phyloP scores from a whole-genome alignment of 2,113 vertebrate species.

The Crotalus tigris region DNA sequence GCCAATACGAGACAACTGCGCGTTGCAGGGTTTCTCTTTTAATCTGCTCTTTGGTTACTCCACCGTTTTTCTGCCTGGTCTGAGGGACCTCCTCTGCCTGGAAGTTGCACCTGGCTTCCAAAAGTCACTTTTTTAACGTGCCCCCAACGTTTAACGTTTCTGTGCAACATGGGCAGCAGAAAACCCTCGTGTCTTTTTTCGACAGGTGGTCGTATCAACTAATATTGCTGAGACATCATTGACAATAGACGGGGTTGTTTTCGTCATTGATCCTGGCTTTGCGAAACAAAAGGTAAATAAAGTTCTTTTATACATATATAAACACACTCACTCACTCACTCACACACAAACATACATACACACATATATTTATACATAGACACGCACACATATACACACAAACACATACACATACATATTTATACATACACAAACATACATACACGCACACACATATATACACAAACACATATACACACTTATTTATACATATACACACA shows the following conservation, averaged over 20 bases:
- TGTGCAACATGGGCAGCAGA: background rate
- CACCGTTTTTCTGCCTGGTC: background rate
- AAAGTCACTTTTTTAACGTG: background rate
- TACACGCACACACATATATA: too few species aligned
- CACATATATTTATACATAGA: too few species aligned
- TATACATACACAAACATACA: too few species aligned
- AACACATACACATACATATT: too few species aligned
- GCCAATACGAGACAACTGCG: background rate
- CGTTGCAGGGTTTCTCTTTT: background rate
- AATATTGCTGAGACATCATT: slow-evolving; percentile 97
- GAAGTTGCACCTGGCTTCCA: background rate
- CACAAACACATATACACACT: too few species aligned
- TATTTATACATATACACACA: too few species aligned
- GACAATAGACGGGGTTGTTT: slow-evolving; percentile 95
- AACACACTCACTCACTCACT: too few species aligned
- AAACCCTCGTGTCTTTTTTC: slow-evolving; percentile 22
- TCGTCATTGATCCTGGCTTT: slow-evolving; percentile 98
- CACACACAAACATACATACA: too few species aligned
- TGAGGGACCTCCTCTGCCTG: background rate
- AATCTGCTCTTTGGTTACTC: background rate
- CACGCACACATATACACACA: too few species aligned
- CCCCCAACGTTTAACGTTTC: background rate
- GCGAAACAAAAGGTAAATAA: slow-evolving; percentile 93
- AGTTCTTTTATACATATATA: too few species aligned
- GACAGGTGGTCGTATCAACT: slow-evolving; percentile 93